Evolutionary conservation across 2,113 vertebrate genomes (phyloP), one percentile per base, ranked within the genome.

Genomic region (Oncorhynchus mykiss): DNA sequence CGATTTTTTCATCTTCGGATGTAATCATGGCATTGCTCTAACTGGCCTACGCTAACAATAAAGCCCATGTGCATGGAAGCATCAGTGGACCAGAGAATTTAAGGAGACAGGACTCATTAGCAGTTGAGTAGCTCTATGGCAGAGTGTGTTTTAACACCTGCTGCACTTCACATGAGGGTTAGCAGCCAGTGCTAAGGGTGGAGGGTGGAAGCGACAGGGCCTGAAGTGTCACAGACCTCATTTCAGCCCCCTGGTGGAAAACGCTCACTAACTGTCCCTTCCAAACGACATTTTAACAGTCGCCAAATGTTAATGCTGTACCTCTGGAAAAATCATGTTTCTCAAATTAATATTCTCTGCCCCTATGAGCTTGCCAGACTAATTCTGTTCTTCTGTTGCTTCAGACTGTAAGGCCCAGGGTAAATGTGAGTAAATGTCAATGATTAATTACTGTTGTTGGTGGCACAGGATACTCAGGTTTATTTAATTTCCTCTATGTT

Each of bases 21-120:
- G 92, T 93, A 88, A 93, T 93, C 80, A 91, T 85, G 80, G 95
- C 62, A 25, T 93, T 94, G 93, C 81, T 94, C 95, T 80, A 96
- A 96, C 87, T 94, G 93, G n/a, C 13, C 5, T 93, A 90, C 89
- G 94, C 39, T 45, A 91, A 92, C 95, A 95, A 92, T 85, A 83
- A 92, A 84, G 82, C 80, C 80, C 73, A 67, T 72, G 87, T 83
- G 71, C 89, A 88, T 78, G 89, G 85, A 51, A 84, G 85, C 67
- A 68, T 48, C 80, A 31, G 20, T 45, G 39, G 9, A 9, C 9
- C 39, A 69, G 67, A 14, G 72, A 18, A 67, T 70, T 62, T 84
- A 59, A 79, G 82, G 88, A 85, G 86, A 88, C 85, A 86, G 84
- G 78, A 77, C 85, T 91, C 89, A 90, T 91, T 87, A 88, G 83